Evolutionary conservation across 2,113 vertebrate genomes (phyloP), one percentile per base, ranked within the genome.

Genomic region (Leuciscus idus): DNA sequence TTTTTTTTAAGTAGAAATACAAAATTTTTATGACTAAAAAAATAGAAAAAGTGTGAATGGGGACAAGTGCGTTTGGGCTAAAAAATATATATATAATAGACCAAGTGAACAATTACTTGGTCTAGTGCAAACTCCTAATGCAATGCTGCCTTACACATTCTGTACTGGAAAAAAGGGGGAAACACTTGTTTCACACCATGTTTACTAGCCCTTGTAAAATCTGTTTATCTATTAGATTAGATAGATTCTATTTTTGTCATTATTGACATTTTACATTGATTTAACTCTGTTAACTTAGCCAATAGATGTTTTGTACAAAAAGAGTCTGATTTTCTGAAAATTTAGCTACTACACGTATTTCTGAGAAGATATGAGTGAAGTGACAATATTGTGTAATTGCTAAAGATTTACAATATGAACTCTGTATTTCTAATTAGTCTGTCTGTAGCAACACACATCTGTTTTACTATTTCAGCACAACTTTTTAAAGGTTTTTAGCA

Each of bases 381-480:
- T 57, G 50, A 43, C 23, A 43, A 28, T 73, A 72, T 83, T 73
- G 81, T n/a, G 30, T 39, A 84, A 84, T 30, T 72, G 26, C 2
- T 36, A 73, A 57, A 83, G 50, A 55, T 72, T 64, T 83, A 36
- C 80, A n/a, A 12, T 83, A 72, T 73, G 50, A 10, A 43, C 48
- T n/a, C 5, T 55, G 11, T 68, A 30, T 75, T 3, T 57, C 1
- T 33, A 59, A 57, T 57, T 57, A 15, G 28, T 48, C 21, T 73
- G 19, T 84, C 43, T 55, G 36, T 48, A 66, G 4, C 48, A 5
- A 46, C 23, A 57, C 23, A 7, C 36, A 80, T 62, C 83, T 64
- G 86, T 84, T 90, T 90, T 82, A 89, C 75, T 68, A 6, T 21
- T 72, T 83, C 84, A 87, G 83, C 88, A 89, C 59, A 4, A 26